Percentiles rank a stretch among this genome's conserved stretches.
Conservation (phyloP, 1,140 invertebrate species). For the Drosophila obscura region DNA sequence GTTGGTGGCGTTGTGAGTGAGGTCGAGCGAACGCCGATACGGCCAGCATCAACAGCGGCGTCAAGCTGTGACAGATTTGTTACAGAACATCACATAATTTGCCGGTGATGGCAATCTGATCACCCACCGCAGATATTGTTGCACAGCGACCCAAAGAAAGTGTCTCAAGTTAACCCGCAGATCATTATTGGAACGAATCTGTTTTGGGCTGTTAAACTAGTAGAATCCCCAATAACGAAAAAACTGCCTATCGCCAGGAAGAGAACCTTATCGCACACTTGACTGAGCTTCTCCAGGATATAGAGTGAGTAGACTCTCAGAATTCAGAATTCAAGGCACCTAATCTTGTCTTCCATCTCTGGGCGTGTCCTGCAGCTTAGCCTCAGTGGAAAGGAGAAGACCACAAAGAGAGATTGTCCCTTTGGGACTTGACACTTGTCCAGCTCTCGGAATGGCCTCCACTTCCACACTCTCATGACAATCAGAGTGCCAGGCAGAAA, state of each 20-base stretch:
- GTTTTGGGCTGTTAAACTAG: too few species aligned
- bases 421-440: slow-evolving; percentile 50
- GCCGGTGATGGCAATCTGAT: slow-evolving; percentile 28
- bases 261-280: too few species aligned
- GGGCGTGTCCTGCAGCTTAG: slow-evolving; percentile 32
- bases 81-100: slow-evolving; percentile 44
- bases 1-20: slow-evolving; percentile 32
- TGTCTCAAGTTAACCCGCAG: too few species aligned
- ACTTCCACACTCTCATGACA: slow-evolving; percentile 43
- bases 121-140: slow-evolving; percentile 11
- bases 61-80: slow-evolving; percentile 58
- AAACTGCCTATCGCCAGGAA: too few species aligned
- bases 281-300: too few species aligned
- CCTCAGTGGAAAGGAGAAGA: slow-evolving; percentile 4
- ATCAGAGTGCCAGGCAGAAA: slow-evolving; percentile 40
- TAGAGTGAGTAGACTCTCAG: too few species aligned
- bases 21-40: slow-evolving; percentile 29
- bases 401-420: slow-evolving; percentile 8
- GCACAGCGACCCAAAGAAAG: neutral
- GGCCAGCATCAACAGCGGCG: slow-evolving; percentile 39
- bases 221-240: too few species aligned
- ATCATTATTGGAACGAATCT: too few species aligned
- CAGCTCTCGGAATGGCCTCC: slow-evolving; percentile 33
- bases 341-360: slow-evolving; percentile 4
- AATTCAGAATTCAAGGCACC: neutral